Conservation (phyloP, 2,888 invertebrate genomes). For the Rhagonycha fulva region DNA sequence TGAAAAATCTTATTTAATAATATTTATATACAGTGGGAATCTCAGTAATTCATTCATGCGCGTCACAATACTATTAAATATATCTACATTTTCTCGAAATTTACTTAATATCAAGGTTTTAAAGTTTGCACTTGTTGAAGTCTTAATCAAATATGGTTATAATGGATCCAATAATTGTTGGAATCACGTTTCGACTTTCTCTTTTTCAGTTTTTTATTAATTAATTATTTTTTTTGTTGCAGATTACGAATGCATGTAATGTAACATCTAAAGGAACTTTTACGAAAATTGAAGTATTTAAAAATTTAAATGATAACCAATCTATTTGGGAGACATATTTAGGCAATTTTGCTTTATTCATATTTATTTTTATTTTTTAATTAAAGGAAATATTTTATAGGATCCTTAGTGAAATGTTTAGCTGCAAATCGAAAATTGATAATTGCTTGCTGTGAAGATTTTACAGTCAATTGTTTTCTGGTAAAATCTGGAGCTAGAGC, state of each 20-base stretch:
- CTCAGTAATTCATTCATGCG: too few species aligned
- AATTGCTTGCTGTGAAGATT: conserved; percentile 70
- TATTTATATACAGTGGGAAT: too few species aligned
- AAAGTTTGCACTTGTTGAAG: too few species aligned
- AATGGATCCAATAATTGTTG: too few species aligned
- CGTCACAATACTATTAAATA: too few species aligned
- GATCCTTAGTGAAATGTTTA: conserved; percentile 64
- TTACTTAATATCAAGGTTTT: too few species aligned
- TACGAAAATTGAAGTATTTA: conserved; percentile 61
- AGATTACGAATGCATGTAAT: conserved; percentile 52
- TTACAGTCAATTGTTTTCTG: conserved; percentile 66
- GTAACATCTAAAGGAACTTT: conserved; percentile 64
- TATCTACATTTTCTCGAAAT: too few species aligned
- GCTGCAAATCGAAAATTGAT: conserved; percentile 64
- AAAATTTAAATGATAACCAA: conserved; percentile 61
- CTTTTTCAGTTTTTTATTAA: too few species aligned
- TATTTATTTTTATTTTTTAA: background rate
- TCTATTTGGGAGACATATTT: conserved; percentile 73
- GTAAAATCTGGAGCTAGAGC: conserved; percentile 57
- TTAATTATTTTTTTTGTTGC: conserved; percentile 5
- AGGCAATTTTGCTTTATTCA: conserved; percentile 53
- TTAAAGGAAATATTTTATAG: conserved; percentile 46
- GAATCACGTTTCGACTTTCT: too few species aligned
- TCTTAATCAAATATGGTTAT: too few species aligned
- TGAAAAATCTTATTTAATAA: too few species aligned